These are phyloP conservation scores for Drosophila mimica DNA, from an alignment of 2,888 invertebrate species.

Conservation along the genomic window DNA sequence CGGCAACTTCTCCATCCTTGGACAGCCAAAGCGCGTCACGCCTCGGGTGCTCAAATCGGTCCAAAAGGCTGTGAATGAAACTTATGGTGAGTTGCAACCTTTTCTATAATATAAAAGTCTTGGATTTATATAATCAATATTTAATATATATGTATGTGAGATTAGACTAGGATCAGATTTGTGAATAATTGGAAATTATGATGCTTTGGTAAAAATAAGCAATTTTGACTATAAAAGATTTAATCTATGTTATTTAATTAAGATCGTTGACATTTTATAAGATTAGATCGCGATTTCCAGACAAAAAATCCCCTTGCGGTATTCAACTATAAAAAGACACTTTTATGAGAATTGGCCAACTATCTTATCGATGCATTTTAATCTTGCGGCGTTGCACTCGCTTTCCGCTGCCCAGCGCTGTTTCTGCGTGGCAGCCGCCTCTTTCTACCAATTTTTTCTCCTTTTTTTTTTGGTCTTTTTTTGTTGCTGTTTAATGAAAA, in stretches of 20 bases:
- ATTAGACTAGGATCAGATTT: not conserved
- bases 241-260: not conserved
- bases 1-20: slow-evolving; percentile 85
- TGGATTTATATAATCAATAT: not conserved
- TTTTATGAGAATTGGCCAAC: slow-evolving; percentile 1
- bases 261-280: not conserved
- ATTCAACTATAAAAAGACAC: not conserved
- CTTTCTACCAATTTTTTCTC: slow-evolving; percentile 38
- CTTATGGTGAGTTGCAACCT: slow-evolving; percentile 84
- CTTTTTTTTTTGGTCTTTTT: slow-evolving; percentile 34
- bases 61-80: slow-evolving; percentile 84
- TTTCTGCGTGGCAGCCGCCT: slow-evolving; percentile 31
- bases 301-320: not conserved
- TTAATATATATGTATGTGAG: not conserved
- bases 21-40: slow-evolving; percentile 84
- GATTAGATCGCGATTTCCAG: not conserved
- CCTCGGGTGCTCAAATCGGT: slow-evolving; percentile 82
- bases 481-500: slow-evolving; percentile 72
- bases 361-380: slow-evolving; percentile 40
- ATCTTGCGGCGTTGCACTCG: slow-evolving; percentile 46
- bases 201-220: not conserved
- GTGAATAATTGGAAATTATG: not conserved
- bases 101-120: not conserved
- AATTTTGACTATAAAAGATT: not conserved
- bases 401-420: slow-evolving; percentile 27